A percentile compares a stretch with the other conserved stretches of the same genome.
phyloP scores from a whole-genome alignment of 2,797 vertebrate genomes.

The Hylomyscus alleni region DNA sequence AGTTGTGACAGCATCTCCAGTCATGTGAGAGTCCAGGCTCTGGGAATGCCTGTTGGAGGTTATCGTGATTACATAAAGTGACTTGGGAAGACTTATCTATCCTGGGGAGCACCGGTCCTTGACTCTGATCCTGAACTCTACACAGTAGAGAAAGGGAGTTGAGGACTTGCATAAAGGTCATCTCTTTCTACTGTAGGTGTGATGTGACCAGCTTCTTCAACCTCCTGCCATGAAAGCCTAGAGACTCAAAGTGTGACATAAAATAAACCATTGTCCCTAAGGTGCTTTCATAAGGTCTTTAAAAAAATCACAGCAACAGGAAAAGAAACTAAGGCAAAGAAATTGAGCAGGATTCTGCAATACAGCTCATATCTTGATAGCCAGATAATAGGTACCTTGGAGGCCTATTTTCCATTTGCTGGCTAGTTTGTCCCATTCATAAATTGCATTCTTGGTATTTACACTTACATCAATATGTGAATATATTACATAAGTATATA shows the following conservation, averaged over 20 bases:
- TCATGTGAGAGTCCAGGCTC: not conserved
- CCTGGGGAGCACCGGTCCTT: not conserved
- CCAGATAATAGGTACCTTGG: not conserved
- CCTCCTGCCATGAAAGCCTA: not conserved
- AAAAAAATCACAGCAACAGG: not conserved
- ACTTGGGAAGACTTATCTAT: not conserved
- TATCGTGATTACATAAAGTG: not conserved
- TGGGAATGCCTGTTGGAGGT: not conserved
- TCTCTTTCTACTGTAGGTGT: not conserved
- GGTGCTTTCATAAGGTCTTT: not conserved
- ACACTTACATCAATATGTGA: not conserved
- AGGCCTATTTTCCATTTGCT: not conserved
- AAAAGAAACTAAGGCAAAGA: not conserved
- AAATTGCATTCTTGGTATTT: not conserved
- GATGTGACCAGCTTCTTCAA: not conserved
- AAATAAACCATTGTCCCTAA: not conserved
- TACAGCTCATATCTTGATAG: conserved; percentile 20
- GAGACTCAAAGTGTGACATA: not conserved
- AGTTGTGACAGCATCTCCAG: not conserved
- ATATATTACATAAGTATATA: not conserved
- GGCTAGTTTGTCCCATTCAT: not conserved
- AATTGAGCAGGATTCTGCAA: not conserved
- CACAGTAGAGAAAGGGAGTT: not conserved
- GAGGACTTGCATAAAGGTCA: too few species aligned
- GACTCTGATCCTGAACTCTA: not conserved